Conservation (phyloP, 2,797 vertebrate species). For the Sebastes matsubarae region DNA sequence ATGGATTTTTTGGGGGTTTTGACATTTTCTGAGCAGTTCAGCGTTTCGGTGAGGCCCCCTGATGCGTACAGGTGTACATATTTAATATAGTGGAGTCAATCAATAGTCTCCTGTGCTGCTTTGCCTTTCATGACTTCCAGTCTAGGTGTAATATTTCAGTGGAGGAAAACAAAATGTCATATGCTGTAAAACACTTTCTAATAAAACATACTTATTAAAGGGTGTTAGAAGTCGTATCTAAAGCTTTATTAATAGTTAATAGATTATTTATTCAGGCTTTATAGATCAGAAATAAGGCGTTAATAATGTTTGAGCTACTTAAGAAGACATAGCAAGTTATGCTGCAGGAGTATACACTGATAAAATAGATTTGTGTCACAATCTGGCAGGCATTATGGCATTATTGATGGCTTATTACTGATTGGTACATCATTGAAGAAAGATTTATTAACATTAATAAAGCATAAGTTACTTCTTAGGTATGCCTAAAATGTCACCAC, state of each 20-base stretch:
- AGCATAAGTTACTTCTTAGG: neutral
- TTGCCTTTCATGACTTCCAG: neutral
- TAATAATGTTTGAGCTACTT: neutral
- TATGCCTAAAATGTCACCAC: neutral
- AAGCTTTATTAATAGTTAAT: neutral
- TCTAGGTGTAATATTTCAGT: neutral
- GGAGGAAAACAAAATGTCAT: neutral
- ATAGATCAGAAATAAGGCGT: neutral
- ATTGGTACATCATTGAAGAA: neutral
- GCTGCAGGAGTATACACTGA: no score
- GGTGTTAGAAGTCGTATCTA: neutral
- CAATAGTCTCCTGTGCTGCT: slow-evolving; percentile 46
- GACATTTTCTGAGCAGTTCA: slow-evolving; percentile 38
- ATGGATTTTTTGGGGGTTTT: slow-evolving; percentile 44
- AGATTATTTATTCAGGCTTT: neutral
- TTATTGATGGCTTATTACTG: neutral
- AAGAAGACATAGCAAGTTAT: no score
- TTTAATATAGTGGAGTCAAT: slow-evolving; percentile 66
- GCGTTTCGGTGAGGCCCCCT: slow-evolving; percentile 42
- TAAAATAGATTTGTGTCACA: no score
- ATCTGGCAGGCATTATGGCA: neutral
- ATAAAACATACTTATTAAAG: neutral
- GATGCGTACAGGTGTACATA: slow-evolving; percentile 52
- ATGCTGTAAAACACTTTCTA: neutral
- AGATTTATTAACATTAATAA: neutral